Percentiles rank a stretch among this genome's conserved stretches.
Evolutionary conservation across 53 echinoderm and acorn worm species (phyloP).

Genomic region (Crossaster papposus): DNA sequence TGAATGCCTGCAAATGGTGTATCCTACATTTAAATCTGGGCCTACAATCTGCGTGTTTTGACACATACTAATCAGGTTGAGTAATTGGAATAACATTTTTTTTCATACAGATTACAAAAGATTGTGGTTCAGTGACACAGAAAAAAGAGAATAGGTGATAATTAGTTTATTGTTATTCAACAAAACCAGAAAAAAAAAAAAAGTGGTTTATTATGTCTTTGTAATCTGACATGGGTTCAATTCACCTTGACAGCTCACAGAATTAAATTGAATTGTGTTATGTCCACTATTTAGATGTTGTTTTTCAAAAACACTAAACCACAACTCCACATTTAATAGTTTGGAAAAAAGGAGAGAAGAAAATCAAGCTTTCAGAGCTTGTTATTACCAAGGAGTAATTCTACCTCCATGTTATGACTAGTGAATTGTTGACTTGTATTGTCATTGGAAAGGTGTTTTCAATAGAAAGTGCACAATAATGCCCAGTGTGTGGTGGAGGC

Average conservation of each 20-base stretch:
- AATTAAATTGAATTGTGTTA: background rate
- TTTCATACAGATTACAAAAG: background rate
- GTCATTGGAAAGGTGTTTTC: background rate
- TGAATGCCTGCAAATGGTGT: no score
- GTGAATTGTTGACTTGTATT: background rate
- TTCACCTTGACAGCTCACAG: background rate
- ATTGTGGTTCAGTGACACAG: background rate
- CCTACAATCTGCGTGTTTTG: no score
- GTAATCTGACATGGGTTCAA: background rate
- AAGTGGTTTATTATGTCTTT: background rate
- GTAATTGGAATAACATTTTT: background rate
- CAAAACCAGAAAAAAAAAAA: background rate
- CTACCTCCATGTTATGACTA: no score
- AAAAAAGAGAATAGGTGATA: background rate
- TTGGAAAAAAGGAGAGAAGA: background rate
- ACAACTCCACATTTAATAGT: background rate
- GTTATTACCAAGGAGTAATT: no score
- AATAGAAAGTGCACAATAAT: background rate
- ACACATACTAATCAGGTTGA: background rate
- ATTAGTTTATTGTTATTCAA: background rate
- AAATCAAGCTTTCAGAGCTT: background rate
- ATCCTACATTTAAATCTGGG: no score
- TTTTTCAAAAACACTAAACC: slow-evolving; percentile 1
- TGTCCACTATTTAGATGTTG: background rate
- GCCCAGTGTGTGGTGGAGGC: background rate